phyloP scores from a whole-genome alignment of 2,797 vertebrate genomes.

The Crax fasciolata region DNA sequence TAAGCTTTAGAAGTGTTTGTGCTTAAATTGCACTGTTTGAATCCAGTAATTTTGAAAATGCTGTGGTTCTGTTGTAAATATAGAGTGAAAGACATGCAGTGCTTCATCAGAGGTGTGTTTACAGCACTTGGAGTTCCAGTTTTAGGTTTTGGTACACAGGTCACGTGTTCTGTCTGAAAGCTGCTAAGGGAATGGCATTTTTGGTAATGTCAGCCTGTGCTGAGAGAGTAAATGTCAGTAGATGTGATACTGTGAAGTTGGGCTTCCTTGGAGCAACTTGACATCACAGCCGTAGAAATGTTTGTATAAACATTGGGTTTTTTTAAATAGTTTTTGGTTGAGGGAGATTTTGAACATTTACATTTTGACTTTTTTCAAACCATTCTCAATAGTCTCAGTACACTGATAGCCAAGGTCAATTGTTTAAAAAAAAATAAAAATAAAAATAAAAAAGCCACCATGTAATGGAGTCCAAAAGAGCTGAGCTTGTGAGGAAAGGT shows the following conservation, averaged over 20 bases:
- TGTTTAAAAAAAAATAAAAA: too few species aligned
- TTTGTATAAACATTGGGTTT: background rate
- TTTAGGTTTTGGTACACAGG: background rate
- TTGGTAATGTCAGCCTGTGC: background rate
- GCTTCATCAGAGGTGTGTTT: constrained; percentile 34
- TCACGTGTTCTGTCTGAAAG: constrained; percentile 10
- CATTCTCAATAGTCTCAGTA: background rate
- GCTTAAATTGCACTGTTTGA: background rate
- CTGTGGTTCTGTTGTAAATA: constrained; percentile 36
- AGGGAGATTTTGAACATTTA: background rate
- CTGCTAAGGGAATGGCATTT: constrained; percentile 44
- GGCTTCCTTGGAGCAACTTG: background rate
- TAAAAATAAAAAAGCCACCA: too few species aligned
- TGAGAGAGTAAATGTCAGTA: background rate
- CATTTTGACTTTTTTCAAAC: background rate
- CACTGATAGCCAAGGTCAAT: background rate
- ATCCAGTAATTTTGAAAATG: background rate
- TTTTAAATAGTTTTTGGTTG: background rate
- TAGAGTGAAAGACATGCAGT: background rate
- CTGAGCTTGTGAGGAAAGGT: background rate
- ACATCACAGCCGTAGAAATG: background rate
- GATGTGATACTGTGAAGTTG: background rate
- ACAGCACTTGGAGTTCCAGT: constrained; percentile 4
- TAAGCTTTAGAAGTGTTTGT: background rate
- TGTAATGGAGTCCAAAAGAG: background rate